These are phyloP conservation scores for Danio choprae DNA, from an alignment of 2,797 vertebrate genomes.

Conservation along the genomic window DNA sequence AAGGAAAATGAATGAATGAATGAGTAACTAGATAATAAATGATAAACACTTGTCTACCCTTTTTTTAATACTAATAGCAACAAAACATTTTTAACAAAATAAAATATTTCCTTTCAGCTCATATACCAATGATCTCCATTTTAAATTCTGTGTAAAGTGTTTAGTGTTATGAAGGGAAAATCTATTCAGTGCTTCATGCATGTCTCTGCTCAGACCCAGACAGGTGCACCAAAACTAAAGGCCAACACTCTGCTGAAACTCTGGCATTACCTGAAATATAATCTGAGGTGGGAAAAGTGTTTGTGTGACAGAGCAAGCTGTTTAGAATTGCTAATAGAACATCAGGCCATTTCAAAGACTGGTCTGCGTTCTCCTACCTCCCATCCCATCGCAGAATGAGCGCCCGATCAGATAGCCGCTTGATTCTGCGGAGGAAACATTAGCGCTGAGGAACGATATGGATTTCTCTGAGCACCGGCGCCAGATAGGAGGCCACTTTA, in stretches of 20 bases:
- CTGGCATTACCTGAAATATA: conserved; percentile 43
- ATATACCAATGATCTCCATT: neutral
- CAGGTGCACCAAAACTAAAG: neutral
- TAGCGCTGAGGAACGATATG: conserved; percentile 64
- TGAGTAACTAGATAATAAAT: no score
- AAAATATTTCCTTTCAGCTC: neutral
- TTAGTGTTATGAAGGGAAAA: neutral
- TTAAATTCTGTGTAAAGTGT: no score
- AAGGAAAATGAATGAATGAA: no score
- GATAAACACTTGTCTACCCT: no score
- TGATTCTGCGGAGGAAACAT: conserved; percentile 71
- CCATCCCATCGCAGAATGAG: conserved; percentile 68
- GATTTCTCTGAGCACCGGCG: conserved; percentile 65
- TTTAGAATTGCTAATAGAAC: conserved; percentile 76
- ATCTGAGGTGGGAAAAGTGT: conserved; percentile 42
- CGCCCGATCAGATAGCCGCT: conserved; percentile 72
- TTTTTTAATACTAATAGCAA: no score
- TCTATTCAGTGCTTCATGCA: neutral
- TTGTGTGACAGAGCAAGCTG: conserved; percentile 60
- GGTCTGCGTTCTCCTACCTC: conserved; percentile 69
- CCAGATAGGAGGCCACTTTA: conserved; percentile 68
- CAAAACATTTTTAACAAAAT: neutral
- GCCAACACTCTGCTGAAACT: conserved; percentile 14
- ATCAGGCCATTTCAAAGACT: conserved; percentile 71
- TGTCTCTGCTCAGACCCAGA: neutral